These are phyloP conservation scores for Camponotus floridanus DNA, from an alignment of 1,140 invertebrate genomes.

Conservation along the genomic window DNA sequence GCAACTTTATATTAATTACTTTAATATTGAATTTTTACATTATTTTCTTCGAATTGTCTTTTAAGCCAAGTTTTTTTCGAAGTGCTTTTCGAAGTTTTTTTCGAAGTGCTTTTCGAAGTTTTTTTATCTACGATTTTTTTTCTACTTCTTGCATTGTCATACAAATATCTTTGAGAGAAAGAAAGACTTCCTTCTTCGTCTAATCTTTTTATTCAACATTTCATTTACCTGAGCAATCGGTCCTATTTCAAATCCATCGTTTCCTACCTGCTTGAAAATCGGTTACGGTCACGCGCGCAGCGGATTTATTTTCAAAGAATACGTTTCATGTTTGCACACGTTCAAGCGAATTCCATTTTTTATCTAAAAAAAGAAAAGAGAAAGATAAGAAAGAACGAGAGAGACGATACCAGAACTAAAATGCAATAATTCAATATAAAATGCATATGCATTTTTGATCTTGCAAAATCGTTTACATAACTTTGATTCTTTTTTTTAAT, in stretches of 20 bases:
- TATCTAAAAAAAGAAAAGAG: too few relatives aligned
- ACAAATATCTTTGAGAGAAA: background rate
- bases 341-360: background rate
- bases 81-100: background rate
- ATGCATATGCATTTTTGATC: background rate
- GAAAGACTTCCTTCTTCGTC: background rate
- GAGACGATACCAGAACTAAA: background rate
- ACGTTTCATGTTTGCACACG: background rate
- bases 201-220: background rate
- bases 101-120: background rate
- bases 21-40: background rate
- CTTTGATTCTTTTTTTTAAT: background rate
- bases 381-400: background rate
- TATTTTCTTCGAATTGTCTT: background rate
- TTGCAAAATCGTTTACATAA: background rate
- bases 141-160: background rate
- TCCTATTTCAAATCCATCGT: constrained; percentile 29
- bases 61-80: background rate
- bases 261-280: constrained; percentile 60
- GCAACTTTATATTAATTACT: background rate
- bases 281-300: background rate
- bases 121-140: background rate
- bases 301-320: constrained; percentile 13
- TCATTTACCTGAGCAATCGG: constrained; percentile 6
- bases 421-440: background rate